A percentile compares a stretch with the other conserved stretches of the same genome.
Conservation (phyloP, 2,797 vertebrate genomes). For the Fundulus diaphanus region DNA sequence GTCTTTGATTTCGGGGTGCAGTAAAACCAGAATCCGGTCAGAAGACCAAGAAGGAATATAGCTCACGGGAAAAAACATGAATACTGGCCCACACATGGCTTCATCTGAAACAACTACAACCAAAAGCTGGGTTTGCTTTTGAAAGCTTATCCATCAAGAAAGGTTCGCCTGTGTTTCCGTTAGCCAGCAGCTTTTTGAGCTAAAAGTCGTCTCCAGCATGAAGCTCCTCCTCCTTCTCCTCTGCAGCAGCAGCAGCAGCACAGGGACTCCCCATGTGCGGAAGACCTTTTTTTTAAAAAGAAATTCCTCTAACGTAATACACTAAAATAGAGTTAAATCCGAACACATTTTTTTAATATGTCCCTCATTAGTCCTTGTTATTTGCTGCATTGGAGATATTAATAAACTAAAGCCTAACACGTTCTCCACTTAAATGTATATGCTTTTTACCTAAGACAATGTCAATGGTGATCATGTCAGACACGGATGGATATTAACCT, state of each 20-base stretch:
- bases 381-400: too few species aligned
- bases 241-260: background rate
- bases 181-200: background rate
- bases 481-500: too few species aligned
- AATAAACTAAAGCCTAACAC: too few species aligned
- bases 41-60: slow-evolving; percentile 18
- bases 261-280: too few species aligned
- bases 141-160: background rate
- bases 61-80: slow-evolving; percentile 22
- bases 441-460: too few species aligned
- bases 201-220: background rate
- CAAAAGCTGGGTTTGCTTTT: background rate
- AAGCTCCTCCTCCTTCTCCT: background rate
- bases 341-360: too few species aligned
- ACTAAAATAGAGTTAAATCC: too few species aligned
- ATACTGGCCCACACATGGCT: background rate
- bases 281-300: too few species aligned
- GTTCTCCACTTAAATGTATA: too few species aligned
- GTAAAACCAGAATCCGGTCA: slow-evolving; percentile 19
- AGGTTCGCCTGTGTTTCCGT: background rate
- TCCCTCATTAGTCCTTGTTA: too few species aligned
- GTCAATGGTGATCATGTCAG: too few species aligned
- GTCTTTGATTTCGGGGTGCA: slow-evolving; percentile 9
- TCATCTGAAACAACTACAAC: background rate
- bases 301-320: too few species aligned